Evolutionary conservation across 1,140 invertebrate species (phyloP).

Genomic region (Paraescarpia echinospica): DNA sequence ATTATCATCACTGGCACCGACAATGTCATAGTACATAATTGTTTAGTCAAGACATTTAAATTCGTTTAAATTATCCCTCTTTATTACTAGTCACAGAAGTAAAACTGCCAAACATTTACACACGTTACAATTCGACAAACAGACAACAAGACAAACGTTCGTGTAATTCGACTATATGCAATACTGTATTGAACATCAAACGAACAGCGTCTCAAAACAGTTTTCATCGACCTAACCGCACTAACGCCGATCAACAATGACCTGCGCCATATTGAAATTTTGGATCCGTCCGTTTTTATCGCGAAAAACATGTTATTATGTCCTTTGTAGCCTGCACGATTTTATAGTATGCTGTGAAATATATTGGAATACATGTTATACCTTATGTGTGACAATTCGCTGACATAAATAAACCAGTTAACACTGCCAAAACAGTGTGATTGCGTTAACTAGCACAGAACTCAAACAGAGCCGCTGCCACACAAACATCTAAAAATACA

Average conservation of each 20-base stretch:
- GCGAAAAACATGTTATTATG: neutral
- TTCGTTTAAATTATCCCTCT: neutral
- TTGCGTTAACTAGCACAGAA: neutral
- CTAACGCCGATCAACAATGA: neutral
- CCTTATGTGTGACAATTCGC: neutral
- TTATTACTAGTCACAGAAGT: neutral
- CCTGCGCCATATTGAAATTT: neutral
- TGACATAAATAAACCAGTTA: neutral
- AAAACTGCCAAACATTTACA: neutral
- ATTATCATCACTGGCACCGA: neutral
- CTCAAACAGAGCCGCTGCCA: neutral
- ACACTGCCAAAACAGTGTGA: neutral
- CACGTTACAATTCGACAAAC: neutral
- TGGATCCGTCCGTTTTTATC: neutral
- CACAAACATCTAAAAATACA: neutral
- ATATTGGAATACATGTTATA: neutral
- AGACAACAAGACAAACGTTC: neutral
- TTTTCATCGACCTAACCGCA: neutral
- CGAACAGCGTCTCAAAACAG: neutral
- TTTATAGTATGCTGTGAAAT: neutral
- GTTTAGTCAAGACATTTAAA: too few relatives aligned
- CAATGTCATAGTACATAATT: neutral
- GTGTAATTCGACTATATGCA: neutral
- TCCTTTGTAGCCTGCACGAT: neutral
- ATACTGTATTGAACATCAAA: neutral